These are phyloP conservation scores for Drosophila differens DNA, from an alignment of 2,888 invertebrate species.

Conservation along the genomic window DNA sequence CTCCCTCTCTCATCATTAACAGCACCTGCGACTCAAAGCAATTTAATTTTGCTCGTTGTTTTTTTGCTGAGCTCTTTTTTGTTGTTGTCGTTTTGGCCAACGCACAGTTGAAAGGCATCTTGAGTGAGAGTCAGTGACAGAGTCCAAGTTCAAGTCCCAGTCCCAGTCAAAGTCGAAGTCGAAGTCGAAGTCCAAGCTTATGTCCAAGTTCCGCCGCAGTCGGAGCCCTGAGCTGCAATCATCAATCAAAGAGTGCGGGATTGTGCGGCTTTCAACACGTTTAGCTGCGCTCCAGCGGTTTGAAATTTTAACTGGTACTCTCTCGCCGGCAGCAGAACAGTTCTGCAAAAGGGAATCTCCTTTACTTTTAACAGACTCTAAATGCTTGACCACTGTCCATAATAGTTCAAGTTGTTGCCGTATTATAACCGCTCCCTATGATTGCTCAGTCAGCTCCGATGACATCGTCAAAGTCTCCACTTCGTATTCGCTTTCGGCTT, in stretches of 20 bases:
- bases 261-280: constrained; percentile 75
- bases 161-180: constrained; percentile 6
- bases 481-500: constrained; percentile 14
- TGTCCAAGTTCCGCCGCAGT: constrained; percentile 10
- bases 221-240: constrained; percentile 67
- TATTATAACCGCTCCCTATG: constrained; percentile 56
- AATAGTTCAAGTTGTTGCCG: constrained; percentile 70
- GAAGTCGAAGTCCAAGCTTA: constrained; percentile 11
- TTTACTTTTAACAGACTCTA: constrained; percentile 57
- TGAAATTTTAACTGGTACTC: constrained; percentile 68
- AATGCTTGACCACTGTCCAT: constrained; percentile 76
- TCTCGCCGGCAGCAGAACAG: constrained; percentile 6
- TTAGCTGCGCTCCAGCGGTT: constrained; percentile 70
- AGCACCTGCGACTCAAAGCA: constrained; percentile 51
- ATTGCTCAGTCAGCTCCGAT: constrained; percentile 50
- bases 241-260: constrained; percentile 73
- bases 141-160: constrained; percentile 21
- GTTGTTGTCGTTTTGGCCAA: constrained; percentile 42
- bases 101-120: constrained; percentile 70
- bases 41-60: constrained; percentile 41
- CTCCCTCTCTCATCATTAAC: constrained; percentile 8
- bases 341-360: constrained; percentile 34
- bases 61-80: constrained; percentile 4
- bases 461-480: constrained; percentile 41
- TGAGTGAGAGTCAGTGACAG: constrained; percentile 36